Evolutionary conservation across 2,113 vertebrate species (phyloP).

Genomic region (Psilopogon haemacephalus): DNA sequence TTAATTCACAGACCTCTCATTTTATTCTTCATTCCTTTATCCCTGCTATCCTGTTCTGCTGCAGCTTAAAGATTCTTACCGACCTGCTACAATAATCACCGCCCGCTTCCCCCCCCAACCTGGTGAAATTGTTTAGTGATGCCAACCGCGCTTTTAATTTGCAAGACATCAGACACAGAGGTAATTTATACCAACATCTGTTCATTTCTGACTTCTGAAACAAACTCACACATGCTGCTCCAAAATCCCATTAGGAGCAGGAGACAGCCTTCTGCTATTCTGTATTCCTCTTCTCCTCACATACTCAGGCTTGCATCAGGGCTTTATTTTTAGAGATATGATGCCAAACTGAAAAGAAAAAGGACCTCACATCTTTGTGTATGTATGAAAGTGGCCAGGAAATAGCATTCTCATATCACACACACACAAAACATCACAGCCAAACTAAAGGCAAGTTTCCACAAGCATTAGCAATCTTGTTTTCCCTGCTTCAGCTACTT

Average conservation of each 20-base stretch:
- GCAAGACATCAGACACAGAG: constrained; percentile 86
- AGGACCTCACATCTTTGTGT: constrained; percentile 18
- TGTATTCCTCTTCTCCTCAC: constrained; percentile 65
- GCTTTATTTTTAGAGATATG: constrained; percentile 68
- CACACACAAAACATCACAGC: neutral
- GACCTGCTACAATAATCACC: constrained; percentile 78
- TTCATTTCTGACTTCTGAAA: constrained; percentile 90
- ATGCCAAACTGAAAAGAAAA: constrained; percentile 40
- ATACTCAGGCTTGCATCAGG: constrained; percentile 9
- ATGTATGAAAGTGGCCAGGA: neutral
- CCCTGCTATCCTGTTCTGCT: constrained; percentile 73
- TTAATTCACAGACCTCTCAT: constrained; percentile 80
- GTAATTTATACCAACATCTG: constrained; percentile 98
- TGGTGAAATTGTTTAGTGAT: constrained; percentile 85
- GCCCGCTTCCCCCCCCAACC: constrained; percentile 65
- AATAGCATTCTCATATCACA: neutral
- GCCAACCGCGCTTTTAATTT: constrained; percentile 94
- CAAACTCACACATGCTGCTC: constrained; percentile 85
- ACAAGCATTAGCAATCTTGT: neutral
- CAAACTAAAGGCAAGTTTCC: constrained; percentile 38
- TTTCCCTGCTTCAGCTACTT: neutral
- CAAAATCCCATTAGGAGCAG: constrained; percentile 83
- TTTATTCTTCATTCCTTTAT: constrained; percentile 78
- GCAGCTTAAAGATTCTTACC: constrained; percentile 75
- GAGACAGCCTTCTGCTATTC: constrained; percentile 80